Conservation (phyloP, 1,140 invertebrate genomes). For the Macrosteles quadrilineatus region DNA sequence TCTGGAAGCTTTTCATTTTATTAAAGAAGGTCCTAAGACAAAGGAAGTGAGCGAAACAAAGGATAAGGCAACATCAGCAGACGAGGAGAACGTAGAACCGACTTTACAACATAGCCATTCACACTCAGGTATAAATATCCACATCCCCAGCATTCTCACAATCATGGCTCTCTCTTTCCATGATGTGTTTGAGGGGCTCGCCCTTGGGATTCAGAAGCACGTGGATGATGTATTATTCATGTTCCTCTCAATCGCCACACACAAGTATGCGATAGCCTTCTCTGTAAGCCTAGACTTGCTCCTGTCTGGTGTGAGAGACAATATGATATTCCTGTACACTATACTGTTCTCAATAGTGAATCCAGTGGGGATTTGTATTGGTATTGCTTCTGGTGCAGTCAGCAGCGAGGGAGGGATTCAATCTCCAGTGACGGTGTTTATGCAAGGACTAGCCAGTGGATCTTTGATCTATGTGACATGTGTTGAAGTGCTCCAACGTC, state of each 20-base stretch:
- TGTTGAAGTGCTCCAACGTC: too few species aligned
- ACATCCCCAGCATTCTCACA: background rate
- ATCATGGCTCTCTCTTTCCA: background rate
- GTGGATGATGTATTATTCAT: background rate
- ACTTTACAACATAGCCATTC: too few species aligned
- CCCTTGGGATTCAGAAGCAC: background rate
- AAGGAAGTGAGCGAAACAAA: too few species aligned
- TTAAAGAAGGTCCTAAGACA: too few species aligned
- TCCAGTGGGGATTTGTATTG: background rate
- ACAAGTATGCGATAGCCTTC: constrained; percentile 6
- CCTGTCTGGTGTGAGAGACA: background rate
- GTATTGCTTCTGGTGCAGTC: background rate
- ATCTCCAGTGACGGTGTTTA: background rate
- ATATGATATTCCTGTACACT: background rate
- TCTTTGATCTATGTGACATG: too few species aligned
- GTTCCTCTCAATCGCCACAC: background rate
- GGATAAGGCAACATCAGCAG: too few species aligned
- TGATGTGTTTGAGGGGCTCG: background rate
- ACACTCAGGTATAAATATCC: background rate
- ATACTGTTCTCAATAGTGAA: background rate
- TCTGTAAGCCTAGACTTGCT: background rate
- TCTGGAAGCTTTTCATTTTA: too few species aligned
- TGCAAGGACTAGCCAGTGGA: background rate
- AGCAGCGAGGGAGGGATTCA: background rate
- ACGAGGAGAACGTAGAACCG: too few species aligned